Conservation (phyloP, 2,888 invertebrate genomes). For the Chaetoderma sp. region DNA sequence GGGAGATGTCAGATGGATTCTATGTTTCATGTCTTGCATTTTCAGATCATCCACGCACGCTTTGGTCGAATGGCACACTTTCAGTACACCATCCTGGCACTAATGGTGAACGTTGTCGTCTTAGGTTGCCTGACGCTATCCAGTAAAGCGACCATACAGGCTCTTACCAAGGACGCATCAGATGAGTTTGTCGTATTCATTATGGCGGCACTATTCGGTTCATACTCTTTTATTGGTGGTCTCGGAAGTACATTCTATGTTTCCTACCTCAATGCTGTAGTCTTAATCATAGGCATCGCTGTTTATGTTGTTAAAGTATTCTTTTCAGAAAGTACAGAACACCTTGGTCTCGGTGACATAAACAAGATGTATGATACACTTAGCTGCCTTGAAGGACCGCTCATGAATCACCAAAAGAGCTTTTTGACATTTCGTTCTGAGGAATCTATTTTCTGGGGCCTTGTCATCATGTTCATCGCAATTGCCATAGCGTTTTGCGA, state of each 20-base stretch:
- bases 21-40: too few species aligned
- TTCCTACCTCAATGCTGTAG: conserved; percentile 57
- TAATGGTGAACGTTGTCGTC: too few species aligned
- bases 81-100: too few species aligned
- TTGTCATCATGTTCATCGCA: conserved; percentile 40
- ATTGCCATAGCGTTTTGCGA: conserved; percentile 44
- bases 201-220: conserved; percentile 54
- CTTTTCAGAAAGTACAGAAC: conserved; percentile 36
- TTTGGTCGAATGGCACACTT: too few species aligned
- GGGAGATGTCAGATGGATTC: too few species aligned
- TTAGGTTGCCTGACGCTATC: too few species aligned
- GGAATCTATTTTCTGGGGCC: conserved; percentile 33
- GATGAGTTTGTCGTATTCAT: conserved; percentile 56
- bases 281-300: conserved; percentile 48
- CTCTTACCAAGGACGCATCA: conserved; percentile 49
- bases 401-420: conserved; percentile 27
- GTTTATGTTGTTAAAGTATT: conserved; percentile 45
- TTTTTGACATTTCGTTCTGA: conserved; percentile 36
- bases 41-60: too few species aligned
- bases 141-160: conserved; percentile 40
- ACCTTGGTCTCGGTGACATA: conserved; percentile 38
- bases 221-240: conserved; percentile 56
- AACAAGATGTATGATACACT: conserved; percentile 44
- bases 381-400: conserved; percentile 31
- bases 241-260: conserved; percentile 63